Base-by-base conservation (phyloP, 2,888 invertebrate genomes). In the Andrena dorsata region DNA sequence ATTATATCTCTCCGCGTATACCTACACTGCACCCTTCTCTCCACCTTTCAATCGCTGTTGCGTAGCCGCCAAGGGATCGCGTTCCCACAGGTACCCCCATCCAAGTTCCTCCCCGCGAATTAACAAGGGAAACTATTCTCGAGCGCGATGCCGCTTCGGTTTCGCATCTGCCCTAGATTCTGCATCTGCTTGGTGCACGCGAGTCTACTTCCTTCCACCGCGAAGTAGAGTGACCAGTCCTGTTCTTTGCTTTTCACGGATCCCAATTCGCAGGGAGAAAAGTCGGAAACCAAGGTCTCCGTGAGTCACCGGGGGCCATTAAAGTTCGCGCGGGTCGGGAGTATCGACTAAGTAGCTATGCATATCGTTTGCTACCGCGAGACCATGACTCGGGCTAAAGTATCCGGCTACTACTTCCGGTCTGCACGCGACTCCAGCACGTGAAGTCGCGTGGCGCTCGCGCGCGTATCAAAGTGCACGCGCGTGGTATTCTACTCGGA, bases 351-450 rank as follows among this genome's bases (percentile, higher is more conserved):
- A 65, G 80, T 78, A 72, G 20, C 5, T 35, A 1, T 32, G 61
- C 61, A 28, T n/a, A 83, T 78, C 72, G 65, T 72, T 75, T 35
- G 58, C 70, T 53, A 63, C 63, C 76, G 64, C 70, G 63, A 10
- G 49, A 30, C 77, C 78, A 61, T 76, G 75, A 74, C 68, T 76
- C 63, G 51, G 64, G 70, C 79, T 83, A 89, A 90, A 90, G 90
- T 90, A 88, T 92, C 91, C 90, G 90, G 90, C 87, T 83, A 78
- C 81, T 51, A 84, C 86, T 90, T 92, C 91, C 92, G 90, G 90
- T 83, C 72, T 69, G 90, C 92, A 92, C 93, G 91, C 91, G 92
- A 91, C 92, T 89, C 88, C 77, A 74, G 90, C 92, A 91, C 91
- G 91, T 91, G 91, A 90, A 91, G 92, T 89, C 92, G 86, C 92